Evolutionary conservation across 2,113 vertebrate species (phyloP).

Genomic region (Passerina amoena): DNA sequence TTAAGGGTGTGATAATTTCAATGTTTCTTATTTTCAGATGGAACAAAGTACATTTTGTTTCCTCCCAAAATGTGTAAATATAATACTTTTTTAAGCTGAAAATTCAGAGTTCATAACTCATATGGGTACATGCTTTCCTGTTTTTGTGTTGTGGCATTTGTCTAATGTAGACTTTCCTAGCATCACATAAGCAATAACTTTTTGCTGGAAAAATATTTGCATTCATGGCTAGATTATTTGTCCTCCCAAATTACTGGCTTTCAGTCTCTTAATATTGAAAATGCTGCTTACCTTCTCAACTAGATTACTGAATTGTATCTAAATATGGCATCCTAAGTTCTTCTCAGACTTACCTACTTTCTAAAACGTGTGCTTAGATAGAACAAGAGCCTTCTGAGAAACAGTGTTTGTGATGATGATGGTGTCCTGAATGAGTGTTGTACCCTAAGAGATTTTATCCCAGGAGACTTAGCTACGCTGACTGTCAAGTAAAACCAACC

Average conservation of each 20-base stretch:
- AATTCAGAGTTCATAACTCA: neutral
- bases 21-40: neutral
- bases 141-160: neutral
- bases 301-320: neutral
- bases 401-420: neutral
- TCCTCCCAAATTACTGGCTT: neutral
- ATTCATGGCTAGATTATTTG: neutral
- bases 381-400: neutral
- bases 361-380: neutral
- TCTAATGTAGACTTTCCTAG: neutral
- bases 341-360: neutral
- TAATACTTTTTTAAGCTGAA: neutral
- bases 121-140: accelerated
- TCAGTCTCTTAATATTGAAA: neutral
- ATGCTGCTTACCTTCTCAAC: neutral
- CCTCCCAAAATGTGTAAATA: neutral
- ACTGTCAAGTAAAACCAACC: neutral
- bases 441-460: neutral
- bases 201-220: neutral
- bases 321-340: neutral
- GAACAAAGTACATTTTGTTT: neutral
- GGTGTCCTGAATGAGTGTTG: neutral
- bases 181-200: neutral
- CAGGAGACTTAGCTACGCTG: neutral
- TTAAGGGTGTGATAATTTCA: neutral